Base-by-base conservation (phyloP, 1,140 invertebrate species). In the Eumaeus atala region DNA sequence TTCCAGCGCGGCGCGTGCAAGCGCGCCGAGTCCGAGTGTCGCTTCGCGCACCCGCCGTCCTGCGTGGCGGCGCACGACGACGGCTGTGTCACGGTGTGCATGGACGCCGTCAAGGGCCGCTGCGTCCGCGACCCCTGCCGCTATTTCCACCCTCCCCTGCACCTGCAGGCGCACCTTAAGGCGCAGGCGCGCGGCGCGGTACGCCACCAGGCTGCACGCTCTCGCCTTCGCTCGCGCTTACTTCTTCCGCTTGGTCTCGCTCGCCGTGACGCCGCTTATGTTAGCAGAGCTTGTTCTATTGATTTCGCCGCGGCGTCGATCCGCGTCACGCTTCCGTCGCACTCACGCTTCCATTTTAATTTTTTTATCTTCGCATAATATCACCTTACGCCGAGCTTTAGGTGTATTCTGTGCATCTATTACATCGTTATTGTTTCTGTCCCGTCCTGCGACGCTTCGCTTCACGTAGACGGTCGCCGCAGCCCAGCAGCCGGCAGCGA, bases 111-210 rank as follows among this genome's bases (percentile, higher is more conserved):
- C 91, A 97, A 97, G 92, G 95, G 95, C 90, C 94, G 95, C 91
- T 97, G 95, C 93, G 93, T 94, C 92, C 95, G 95, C 91, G 94
- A 96, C 90, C 95, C 95, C 91, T 97, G 95, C 94, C 94, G 95
- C 93, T 97, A 96, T 95, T 96, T 96, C 92, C 95, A 97, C 92
- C 95, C 95, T 91, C 95, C 95, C 92, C 93, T 96, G 92, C 96
- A 98, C 94, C 95, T 98, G 90, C 95, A 97, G 95, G 95, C 95
- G 91, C 96, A 97, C 95, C 96, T 98, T 93, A 97, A 97, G 94
- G 95, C 95, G 93, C 94, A 95, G 93, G 93, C 93, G 92, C 95
- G 95, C 93, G 94, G 94, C 92, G 93, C 95, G 95, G 95, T 96
- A 95, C 94, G 94, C 92, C 92, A 92, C 91, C 91, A 80, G 81